Base-by-base conservation (phyloP, 2,888 invertebrate species). In the Chalcis sispes region DNA sequence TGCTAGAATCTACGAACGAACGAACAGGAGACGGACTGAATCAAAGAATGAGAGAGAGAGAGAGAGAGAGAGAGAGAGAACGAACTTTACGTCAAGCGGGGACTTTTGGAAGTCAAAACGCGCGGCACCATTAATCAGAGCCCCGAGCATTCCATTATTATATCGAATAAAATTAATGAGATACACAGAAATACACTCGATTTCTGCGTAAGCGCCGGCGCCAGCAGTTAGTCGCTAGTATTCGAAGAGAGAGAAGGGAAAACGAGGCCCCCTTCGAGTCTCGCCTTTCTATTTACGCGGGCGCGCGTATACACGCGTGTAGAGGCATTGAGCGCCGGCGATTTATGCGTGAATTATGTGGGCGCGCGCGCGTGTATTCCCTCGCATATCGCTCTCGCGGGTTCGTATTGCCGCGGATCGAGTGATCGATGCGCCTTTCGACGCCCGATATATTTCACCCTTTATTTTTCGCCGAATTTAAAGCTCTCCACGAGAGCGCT, bases 131-230 rank as follows among this genome's bases (percentile, higher is more conserved):
- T 88, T 88, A 88, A 88, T 88, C 88, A 88, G 50, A 66, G 54
- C 67, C 18, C 27, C 5, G 1, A 25, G 66, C 50, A 73, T 79
- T 73, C 81, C 81, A 84, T 85, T 87, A 88, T 88, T 87, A 88
- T 87, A 88, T 87, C 83, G 85, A 87, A 87, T 86, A 85, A 87
- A 87, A 88, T 88, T 88, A 88, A 88, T 88, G 88, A 88, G 88
- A 87, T 88, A 88, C 88, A 88, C 83, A 85, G 88, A 87, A 88
- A 88, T 84, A 87, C 88, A 88, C 88, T 88, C 85, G 86, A 85
- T 85, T 86, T 86, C 85, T 84, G 84, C 61, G n/a, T 13, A 3
- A 29, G 40, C n/a, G 54, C 23, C 52, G 15, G 25, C 48, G 42
- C 65, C 10, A 40, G 23, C 48, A 27, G 40, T 18, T 59, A 29